Evolutionary conservation across 2,113 vertebrate genomes (phyloP), one percentile per base, ranked within the genome.

Genomic region (Atlantisia rogersi): DNA sequence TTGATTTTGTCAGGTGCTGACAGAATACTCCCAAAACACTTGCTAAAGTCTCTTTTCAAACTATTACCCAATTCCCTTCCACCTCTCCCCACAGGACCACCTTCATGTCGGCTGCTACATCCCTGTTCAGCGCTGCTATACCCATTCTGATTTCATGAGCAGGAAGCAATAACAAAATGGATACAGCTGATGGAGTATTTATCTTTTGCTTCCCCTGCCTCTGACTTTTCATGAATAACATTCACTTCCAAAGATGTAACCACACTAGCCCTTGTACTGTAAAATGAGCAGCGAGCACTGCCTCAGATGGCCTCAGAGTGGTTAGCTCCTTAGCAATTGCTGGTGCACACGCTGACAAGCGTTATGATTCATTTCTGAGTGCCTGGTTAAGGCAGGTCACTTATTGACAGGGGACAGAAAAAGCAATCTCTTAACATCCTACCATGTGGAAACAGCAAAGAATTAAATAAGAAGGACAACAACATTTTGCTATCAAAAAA

Each of bases 301-400:
- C 73, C 56, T 17, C 85, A 86, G 85, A 42, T 39, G 52, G 79
- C 64, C 74, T 93, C n/a, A 7, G 80, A 70, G 69, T 32, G 65
- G 68, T 60, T 46, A 18, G 37, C 69, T 94, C 79, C 76, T 92
- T 94, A 91, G 82, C 63, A 69, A 44, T 69, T 1, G 0, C 8
- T 44, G 37, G 58, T 48, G 81, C 58, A 70, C 64, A 13, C 19
- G 53, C 82, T 93, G 94, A 93, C 93, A 93, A 94, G 85, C 48
- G 68, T 56, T 78, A 63, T 40, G 76, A 92, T 78, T 95, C 46
- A 70, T 83, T 88, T 31, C 88, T 81, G 85, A 94, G 80, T 26
- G 88, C 76, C 67, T 84, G 77, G 86, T 71, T 92, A 93, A 91
- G 94, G 83, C 88, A 93, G 92, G 73, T 95, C 92, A 69, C 77